These are phyloP conservation scores for Syngnathus typhle DNA, from an alignment of 2,113 vertebrate species.

Conservation along the genomic window DNA sequence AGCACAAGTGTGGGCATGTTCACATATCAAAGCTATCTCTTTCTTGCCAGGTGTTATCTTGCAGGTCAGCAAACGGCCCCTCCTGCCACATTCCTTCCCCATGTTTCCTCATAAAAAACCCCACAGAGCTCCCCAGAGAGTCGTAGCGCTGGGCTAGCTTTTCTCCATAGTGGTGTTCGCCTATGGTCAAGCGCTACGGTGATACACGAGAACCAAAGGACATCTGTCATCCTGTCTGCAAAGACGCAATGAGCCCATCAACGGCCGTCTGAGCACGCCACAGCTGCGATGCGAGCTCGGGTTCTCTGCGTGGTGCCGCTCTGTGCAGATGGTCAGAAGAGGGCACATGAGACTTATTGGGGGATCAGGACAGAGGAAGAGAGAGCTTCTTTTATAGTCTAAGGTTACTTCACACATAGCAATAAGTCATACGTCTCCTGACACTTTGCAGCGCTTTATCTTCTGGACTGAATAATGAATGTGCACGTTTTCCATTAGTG, in stretches of 20 bases:
- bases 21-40: slow-evolving; percentile 71
- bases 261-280: slow-evolving; percentile 39
- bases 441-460: slow-evolving; percentile 57
- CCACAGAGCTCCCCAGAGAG: slow-evolving; percentile 41
- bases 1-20: slow-evolving; percentile 63
- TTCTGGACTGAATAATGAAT: slow-evolving; percentile 71
- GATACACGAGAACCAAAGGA: slow-evolving; percentile 39
- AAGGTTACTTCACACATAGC: slow-evolving; percentile 54
- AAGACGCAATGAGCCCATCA: slow-evolving; percentile 46
- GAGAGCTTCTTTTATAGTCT: slow-evolving; percentile 41
- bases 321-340: slow-evolving; percentile 33
- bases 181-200: slow-evolving; percentile 40
- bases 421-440: slow-evolving; percentile 62
- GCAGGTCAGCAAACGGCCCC: slow-evolving; percentile 45
- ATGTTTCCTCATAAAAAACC: slow-evolving; percentile 51
- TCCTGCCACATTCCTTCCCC: slow-evolving; percentile 50
- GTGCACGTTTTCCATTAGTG: slow-evolving; percentile 66
- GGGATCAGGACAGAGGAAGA: slow-evolving; percentile 32
- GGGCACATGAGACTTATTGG: slow-evolving; percentile 17
- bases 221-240: slow-evolving; percentile 55
- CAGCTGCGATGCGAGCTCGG: slow-evolving; percentile 57
- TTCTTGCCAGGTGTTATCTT: slow-evolving; percentile 67
- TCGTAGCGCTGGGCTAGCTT: slow-evolving; percentile 33
- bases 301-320: slow-evolving; percentile 40
- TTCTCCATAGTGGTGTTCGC: slow-evolving; percentile 28